phyloP scores from a whole-genome alignment of 2,113 vertebrate species.

The Myxocyprinus asiaticus region DNA sequence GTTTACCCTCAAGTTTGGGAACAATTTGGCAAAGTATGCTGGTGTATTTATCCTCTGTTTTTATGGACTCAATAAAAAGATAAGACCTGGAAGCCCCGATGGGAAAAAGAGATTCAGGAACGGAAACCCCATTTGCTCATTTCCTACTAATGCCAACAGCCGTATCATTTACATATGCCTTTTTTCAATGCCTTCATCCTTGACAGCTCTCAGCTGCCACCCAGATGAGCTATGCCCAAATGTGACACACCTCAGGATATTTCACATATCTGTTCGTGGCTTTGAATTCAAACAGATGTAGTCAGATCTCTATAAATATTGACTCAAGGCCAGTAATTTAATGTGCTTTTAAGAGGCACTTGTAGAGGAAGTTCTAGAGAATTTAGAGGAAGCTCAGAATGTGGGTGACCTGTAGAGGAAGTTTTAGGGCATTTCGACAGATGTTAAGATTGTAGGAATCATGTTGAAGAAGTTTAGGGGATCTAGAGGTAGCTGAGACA shows the following conservation, averaged over 20 bases:
- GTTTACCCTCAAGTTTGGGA: slow-evolving; percentile 27
- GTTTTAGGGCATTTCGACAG: no score
- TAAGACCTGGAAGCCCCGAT: slow-evolving; percentile 40
- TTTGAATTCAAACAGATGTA: no score
- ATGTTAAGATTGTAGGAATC: no score
- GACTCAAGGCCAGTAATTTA: no score
- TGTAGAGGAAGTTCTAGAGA: no score
- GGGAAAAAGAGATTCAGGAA: slow-evolving; percentile 49
- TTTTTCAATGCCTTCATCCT: slow-evolving; percentile 24
- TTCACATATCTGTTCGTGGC: neutral
- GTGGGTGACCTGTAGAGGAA: no score
- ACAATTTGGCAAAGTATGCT: slow-evolving; percentile 28
- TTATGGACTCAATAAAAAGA: slow-evolving; percentile 44
- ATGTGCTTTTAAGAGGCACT: no score
- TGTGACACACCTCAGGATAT: slow-evolving; percentile 7
- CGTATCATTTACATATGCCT: slow-evolving; percentile 12
- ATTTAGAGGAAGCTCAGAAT: no score
- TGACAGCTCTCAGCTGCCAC: slow-evolving; percentile 35
- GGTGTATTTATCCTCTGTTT: slow-evolving; percentile 43
- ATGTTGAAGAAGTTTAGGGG: no score
- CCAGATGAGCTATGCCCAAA: slow-evolving; percentile 6
- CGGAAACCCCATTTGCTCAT: slow-evolving; percentile 41
- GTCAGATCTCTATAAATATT: no score
- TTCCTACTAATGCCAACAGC: slow-evolving; percentile 16
- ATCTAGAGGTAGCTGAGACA: no score